These are phyloP conservation scores for Streblospio benedicti DNA, from an alignment of 1,140 invertebrate species.

Conservation along the genomic window DNA sequence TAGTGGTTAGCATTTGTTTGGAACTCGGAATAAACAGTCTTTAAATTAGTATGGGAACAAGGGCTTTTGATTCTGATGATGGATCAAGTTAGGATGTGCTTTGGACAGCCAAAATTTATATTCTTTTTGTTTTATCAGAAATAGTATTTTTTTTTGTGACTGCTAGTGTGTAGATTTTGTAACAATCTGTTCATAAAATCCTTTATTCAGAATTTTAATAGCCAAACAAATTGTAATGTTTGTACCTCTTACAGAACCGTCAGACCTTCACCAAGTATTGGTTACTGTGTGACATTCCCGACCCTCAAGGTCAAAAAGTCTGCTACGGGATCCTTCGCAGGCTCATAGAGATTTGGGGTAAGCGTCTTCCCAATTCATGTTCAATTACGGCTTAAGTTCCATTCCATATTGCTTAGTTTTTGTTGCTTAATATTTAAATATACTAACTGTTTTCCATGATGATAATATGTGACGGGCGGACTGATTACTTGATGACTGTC, in stretches of 20 bases:
- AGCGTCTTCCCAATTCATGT: no score
- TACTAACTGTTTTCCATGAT: no score
- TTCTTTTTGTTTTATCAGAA: background rate
- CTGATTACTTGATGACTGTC: background rate
- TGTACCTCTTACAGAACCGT: constrained; percentile 32
- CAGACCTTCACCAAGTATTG: constrained; percentile 47
- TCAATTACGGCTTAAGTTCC: no score
- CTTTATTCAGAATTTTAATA: background rate
- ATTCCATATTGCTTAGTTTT: no score
- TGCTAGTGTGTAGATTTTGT: background rate
- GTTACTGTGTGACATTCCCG: constrained; percentile 51
- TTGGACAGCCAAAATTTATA: no score
- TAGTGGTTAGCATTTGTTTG: no score
- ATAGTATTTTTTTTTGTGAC: background rate
- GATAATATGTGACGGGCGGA: background rate
- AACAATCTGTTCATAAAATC: background rate
- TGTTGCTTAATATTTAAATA: no score
- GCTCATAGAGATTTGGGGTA: constrained; percentile 52
- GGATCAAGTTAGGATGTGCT: no score
- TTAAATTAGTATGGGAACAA: no score
- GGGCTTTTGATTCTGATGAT: no score
- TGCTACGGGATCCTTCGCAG: constrained; percentile 53
- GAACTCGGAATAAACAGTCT: background rate
- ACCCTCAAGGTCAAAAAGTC: constrained; percentile 53
- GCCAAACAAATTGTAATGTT: background rate